Base-by-base conservation (phyloP, 2,888 invertebrate genomes). In the Lasioglossum villosulum region DNA sequence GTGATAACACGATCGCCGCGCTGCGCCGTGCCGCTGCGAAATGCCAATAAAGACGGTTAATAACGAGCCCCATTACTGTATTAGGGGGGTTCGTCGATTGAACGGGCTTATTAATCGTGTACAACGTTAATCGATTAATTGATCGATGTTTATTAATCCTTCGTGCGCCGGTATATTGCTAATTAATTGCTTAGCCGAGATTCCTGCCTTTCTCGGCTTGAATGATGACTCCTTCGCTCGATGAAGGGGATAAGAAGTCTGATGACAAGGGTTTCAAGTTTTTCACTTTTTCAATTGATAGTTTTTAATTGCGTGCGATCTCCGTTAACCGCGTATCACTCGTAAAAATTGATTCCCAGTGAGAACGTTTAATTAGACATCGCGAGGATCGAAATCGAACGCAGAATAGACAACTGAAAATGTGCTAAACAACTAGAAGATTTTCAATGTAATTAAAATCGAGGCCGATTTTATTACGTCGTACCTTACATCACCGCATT, bases 1-100 rank as follows among this genome's bases (percentile, higher is more conserved):
- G 79, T 89, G 90, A 90, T 90, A 90, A 90, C 84, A 75, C 30
- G 75, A 88, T 77, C 48, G 48, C 48, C 48, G 48, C 48, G 23
- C 70, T 6, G 52, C 78, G 52, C 59, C 45, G 45, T 3, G 52
- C 66, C 78, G 52, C 30, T 30, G 85, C 79, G 68, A 86, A 88
- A 87, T 86, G 83, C 63, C 83, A 81, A 75, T 79, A 71, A 59
- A 48, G 37, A 39, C 39, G 37, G 37, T 84, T 75, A 59, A 82
- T 70, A 75, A 75, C 52, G 52, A 74, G 45, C 59, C 48, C 42
- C 48, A 39, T 76, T 39, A 42, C 45, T 27, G 34, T 34, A 42
- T 75, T 70, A 56, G 56, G 23, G 16, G 34, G 42, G 16, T 34
- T 45, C 37, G 48, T 59, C 19, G 42, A 73, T 73, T 52, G 34